Percentiles rank a stretch among this genome's conserved stretches.
These are phyloP conservation scores for Vandiemenella viatica DNA, from an alignment of 2,888 invertebrate species.

Conservation along the genomic window DNA sequence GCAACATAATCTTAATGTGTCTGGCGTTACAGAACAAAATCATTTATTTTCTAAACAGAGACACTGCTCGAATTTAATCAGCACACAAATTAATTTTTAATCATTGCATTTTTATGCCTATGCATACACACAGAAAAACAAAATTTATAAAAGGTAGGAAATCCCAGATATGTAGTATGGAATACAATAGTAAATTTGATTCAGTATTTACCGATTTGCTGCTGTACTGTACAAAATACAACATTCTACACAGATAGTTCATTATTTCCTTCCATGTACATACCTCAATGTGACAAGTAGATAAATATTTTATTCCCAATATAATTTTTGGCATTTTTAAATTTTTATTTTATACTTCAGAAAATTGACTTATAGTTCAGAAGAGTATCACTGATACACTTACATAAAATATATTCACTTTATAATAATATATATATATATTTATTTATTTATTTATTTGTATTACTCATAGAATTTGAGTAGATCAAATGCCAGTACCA, in stretches of 20 bases:
- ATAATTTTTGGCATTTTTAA: neutral
- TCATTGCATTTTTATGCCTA: neutral
- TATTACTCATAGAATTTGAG: conserved; percentile 8
- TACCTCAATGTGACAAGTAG: no score
- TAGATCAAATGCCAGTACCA: conserved; percentile 8
- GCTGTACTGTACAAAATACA: neutral
- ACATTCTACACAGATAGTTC: neutral
- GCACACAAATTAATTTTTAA: neutral
- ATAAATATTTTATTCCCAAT: conserved; percentile 2
- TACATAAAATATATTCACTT: conserved; percentile 15
- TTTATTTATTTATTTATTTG: conserved; percentile 8
- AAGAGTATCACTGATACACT: conserved; percentile 14
- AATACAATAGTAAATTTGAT: no score
- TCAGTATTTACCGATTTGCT: no score
- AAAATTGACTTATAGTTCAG: conserved; percentile 11
- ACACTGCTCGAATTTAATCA: neutral
- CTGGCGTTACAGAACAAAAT: no score
- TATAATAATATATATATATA: conserved; percentile 7
- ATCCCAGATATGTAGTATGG: no score
- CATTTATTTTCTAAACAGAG: no score
- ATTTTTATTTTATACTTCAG: conserved; percentile 6
- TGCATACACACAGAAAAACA: neutral
- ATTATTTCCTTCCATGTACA: neutral
- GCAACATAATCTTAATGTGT: no score
- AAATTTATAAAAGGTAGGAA: no score